phyloP scores from a whole-genome alignment of 2,888 invertebrate genomes.

The Erannis defoliaria region DNA sequence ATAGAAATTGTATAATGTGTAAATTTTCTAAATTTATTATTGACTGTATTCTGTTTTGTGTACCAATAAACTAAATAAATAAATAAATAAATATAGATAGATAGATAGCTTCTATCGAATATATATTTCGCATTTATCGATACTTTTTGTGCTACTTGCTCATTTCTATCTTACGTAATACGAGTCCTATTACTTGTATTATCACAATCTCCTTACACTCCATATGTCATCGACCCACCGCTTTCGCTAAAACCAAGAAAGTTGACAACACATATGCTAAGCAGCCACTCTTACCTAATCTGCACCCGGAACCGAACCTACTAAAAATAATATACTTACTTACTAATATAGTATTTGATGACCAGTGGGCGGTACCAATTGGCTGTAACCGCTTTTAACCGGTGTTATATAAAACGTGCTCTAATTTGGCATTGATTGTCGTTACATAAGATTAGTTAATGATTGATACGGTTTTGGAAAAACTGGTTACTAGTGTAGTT shows the following conservation, averaged over 20 bases:
- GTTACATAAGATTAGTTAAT: conserved; percentile 34
- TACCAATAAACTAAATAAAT: too few species aligned
- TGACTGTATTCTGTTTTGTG: too few species aligned
- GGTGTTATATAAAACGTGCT: conserved; percentile 30
- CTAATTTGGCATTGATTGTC: conserved; percentile 40
- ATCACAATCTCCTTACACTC: conserved; percentile 28
- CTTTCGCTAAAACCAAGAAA: conserved; percentile 53
- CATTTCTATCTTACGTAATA: conserved; percentile 4
- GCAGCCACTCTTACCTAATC: conserved; percentile 40
- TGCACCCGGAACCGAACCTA: conserved; percentile 44
- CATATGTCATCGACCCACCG: conserved; percentile 42
- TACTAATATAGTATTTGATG: conserved; percentile 28
- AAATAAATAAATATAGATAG: too few species aligned
- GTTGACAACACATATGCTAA: conserved; percentile 54
- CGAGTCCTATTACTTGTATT: conserved; percentile 2
- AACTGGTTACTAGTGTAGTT: conserved; percentile 10
- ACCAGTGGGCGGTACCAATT: conserved; percentile 18
- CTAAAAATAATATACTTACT: too few species aligned
- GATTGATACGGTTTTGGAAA: conserved; percentile 17
- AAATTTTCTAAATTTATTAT: too few species aligned
- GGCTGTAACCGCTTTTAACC: conserved; percentile 4
- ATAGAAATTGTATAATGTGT: too few species aligned
- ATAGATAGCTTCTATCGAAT: too few species aligned
- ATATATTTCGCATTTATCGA: too few species aligned
- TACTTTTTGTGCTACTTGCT: neutral